Evolutionary conservation across 2,888 invertebrate species (phyloP), one percentile per base, ranked within the genome.

Genomic region (Elysia crispata): DNA sequence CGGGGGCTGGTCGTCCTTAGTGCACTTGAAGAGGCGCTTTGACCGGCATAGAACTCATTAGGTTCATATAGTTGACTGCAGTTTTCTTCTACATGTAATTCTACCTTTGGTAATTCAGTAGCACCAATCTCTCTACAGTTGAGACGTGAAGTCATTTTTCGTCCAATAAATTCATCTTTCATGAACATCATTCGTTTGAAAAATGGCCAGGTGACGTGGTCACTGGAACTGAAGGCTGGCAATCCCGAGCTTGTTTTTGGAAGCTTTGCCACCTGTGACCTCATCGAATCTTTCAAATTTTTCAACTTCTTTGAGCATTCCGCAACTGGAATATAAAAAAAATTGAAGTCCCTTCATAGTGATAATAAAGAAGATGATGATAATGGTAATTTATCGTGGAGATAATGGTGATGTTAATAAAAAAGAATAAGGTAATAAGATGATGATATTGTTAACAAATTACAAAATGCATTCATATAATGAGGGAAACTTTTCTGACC

Each of bases 151-250:
- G 60, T 60, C 31, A 30, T 70, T 70, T 6, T 70, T 70, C 41
- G 13, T 70, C 70, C 70, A 70, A 31, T 70, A 70, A 70, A 70
- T 70, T 70, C 41, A 20, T 70, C 6, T 41, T 6, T 70, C 70
- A 70, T 69, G 20, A 70, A 70, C 41, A 41, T 41, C 70, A 70
- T n/a, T 13, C 70, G 70, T 25, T 70, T 31, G 70, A 70, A 70
- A 70, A 70, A 33, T 33, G 70, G 70, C 70, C 70, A 70, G 18
- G 70, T 41, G 11, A 70, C 33, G n/a, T 70, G 1, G 31, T 31
- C 41, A 70, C 70, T 13, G 31, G 31, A 41, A 41, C 33, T 41
- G n/a, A 5, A 70, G 25, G 70, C 6, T 70, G 33, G 70, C n/a
- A 25, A 70, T 33, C 33, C 31, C 18, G 70, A 70, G n/a, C 25